Conservation (phyloP, 1,140 invertebrate genomes). For the Drosophila chauvacae region DNA sequence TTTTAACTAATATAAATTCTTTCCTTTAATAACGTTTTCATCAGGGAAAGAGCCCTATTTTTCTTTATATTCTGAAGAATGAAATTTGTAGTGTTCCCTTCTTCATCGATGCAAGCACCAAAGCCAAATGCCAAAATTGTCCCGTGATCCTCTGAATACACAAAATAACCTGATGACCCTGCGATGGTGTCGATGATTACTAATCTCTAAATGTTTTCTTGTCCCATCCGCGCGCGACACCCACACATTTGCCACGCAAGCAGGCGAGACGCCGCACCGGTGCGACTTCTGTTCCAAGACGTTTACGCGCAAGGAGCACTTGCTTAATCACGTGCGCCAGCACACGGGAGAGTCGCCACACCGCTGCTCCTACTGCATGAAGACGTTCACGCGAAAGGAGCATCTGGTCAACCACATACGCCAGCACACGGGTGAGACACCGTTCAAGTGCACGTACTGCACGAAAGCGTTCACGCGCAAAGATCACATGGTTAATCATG, state of each 20-base stretch:
- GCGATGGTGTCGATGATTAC: conserved; percentile 49
- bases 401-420: conserved; percentile 92
- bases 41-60: neutral
- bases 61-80: neutral
- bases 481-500: conserved; percentile 90
- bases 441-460: conserved; percentile 94
- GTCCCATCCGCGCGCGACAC: conserved; percentile 32
- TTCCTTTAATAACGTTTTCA: neutral
- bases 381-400: conserved; percentile 91
- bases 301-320: conserved; percentile 92
- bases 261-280: conserved; percentile 93
- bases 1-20: too few species aligned
- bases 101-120: conserved; percentile 9
- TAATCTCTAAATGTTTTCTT: conserved; percentile 69
- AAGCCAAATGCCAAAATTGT: conserved; percentile 25
- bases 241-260: conserved; percentile 68
- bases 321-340: conserved; percentile 92
- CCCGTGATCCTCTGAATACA: conserved; percentile 1
- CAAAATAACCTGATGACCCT: neutral
- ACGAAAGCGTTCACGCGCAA: conserved; percentile 94
- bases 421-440: conserved; percentile 94
- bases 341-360: conserved; percentile 89
- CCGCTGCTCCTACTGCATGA: conserved; percentile 88
- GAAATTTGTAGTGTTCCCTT: neutral
- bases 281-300: conserved; percentile 94